Conservation (phyloP, 2,888 invertebrate genomes). For the Homarus gammarus region DNA sequence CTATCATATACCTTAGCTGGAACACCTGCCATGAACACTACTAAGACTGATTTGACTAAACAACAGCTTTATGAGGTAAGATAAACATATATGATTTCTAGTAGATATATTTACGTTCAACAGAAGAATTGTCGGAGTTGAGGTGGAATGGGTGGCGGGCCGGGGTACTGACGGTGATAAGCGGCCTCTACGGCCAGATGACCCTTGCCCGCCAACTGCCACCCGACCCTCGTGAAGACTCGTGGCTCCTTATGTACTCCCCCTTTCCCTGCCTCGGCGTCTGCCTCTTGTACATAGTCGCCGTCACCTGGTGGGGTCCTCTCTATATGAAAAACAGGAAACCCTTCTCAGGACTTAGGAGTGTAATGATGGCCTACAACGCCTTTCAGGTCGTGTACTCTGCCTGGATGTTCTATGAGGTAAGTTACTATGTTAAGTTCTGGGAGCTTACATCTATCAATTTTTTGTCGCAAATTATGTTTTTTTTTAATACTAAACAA, state of each 20-base stretch:
- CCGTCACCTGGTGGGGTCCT: conserved; percentile 27
- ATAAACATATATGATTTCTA: no score
- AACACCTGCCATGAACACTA: neutral
- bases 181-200: conserved; percentile 15
- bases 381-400: conserved; percentile 24
- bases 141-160: neutral
- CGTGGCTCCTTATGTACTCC: conserved; percentile 18
- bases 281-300: conserved; percentile 9
- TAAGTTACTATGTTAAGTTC: neutral
- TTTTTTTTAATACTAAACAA: no score
- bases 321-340: conserved; percentile 21
- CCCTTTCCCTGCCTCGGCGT: neutral
- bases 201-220: neutral
- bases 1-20: no score
- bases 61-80: no score
- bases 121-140: neutral
- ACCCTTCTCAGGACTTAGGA: conserved; percentile 2
- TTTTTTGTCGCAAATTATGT: no score
- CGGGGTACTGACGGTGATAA: neutral
- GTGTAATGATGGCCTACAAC: conserved; percentile 25
- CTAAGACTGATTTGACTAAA: neutral
- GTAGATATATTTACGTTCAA: no score
- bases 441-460: no score
- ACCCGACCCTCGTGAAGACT: conserved; percentile 6
- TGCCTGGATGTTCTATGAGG: conserved; percentile 24